Conservation (phyloP, 2,888 invertebrate species). For the Tenthredo notha region DNA sequence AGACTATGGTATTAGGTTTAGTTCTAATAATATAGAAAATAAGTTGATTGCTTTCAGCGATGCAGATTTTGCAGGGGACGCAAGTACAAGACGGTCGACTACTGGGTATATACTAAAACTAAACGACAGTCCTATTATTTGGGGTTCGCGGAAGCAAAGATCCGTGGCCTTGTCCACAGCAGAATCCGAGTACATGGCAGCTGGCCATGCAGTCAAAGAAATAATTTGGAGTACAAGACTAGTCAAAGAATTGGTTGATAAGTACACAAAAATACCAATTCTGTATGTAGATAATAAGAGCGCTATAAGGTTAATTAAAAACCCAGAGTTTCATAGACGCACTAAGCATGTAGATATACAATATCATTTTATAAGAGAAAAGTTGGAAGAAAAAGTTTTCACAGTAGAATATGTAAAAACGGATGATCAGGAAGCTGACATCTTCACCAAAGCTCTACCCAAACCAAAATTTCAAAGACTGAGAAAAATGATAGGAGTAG, state of each 20-base stretch:
- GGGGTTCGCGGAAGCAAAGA: conserved; percentile 54
- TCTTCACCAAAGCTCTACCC: neutral
- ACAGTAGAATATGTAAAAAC: neutral
- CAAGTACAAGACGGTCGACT: conserved; percentile 49
- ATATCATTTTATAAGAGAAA: conserved; percentile 57
- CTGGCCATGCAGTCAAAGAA: conserved; percentile 52
- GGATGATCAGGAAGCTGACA: neutral
- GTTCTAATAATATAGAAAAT: neutral
- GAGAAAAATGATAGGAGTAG: neutral
- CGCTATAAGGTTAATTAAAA: neutral
- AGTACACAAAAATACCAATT: neutral
- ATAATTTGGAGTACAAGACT: conserved; percentile 54
- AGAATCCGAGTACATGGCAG: conserved; percentile 32
- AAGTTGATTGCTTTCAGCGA: conserved; percentile 41
- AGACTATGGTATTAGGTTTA: conserved; percentile 52
- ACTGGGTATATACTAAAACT: conserved; percentile 48
- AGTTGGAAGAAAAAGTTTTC: neutral
- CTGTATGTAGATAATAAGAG: conserved; percentile 17
- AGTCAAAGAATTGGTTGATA: conserved; percentile 37
- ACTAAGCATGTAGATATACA: neutral
- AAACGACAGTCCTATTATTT: conserved; percentile 43
- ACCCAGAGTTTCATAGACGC: neutral
- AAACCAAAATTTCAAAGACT: conserved; percentile 18
- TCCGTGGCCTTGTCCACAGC: conserved; percentile 54
- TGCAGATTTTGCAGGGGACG: conserved; percentile 56